Base-by-base conservation (phyloP, 2,113 vertebrate genomes). In the Poecile atricapillus region DNA sequence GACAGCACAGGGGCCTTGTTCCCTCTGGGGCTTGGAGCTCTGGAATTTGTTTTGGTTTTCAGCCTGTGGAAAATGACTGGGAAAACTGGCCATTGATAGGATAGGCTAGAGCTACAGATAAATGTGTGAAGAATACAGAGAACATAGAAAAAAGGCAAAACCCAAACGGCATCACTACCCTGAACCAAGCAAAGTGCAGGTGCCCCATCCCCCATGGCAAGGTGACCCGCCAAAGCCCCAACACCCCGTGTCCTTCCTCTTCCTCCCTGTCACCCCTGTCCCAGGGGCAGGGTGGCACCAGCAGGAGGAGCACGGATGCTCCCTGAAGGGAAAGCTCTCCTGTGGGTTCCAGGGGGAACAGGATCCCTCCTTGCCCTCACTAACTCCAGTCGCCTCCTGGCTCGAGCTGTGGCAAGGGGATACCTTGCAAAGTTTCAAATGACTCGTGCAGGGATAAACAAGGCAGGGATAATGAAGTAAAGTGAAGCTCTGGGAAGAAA, bases 241-340 rank as follows among this genome's bases (percentile, higher is more conserved):
- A 0, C 0, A 0, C 14, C 76, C 67, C 5, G 2, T 2, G 3
- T 35, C 87, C 30, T 30, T 55, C 5, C 20, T 11, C 10, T 20
- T 5, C 1, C 47, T 65, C 73, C 27, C 47, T 10, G 1, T 44
- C 78, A 43, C 19, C 39, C n/a, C 39, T 7, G 62, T 67, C n/a
- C 83, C 53, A 4, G 30, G 21, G 65, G 44, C 35, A 8, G 37
- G 8, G 35, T 30, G 82, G 44, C 80, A 43, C 20, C 35, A 23
- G 80, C 56, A 43, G 70, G 69, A 82, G 81, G 15, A 63, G 52
- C 49, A 41, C 0, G 7, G 70, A 11, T 56, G 73, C 18, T 53
- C 39, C 43, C 2, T 21, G 52, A 5, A 28, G 77, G 60, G 35
- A 59, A 33, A 62, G 81, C n/a, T 69, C 44, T 15, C 30, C 55